phyloP scores from a whole-genome alignment of 2,113 vertebrate genomes.

The Lampris incognitus region DNA sequence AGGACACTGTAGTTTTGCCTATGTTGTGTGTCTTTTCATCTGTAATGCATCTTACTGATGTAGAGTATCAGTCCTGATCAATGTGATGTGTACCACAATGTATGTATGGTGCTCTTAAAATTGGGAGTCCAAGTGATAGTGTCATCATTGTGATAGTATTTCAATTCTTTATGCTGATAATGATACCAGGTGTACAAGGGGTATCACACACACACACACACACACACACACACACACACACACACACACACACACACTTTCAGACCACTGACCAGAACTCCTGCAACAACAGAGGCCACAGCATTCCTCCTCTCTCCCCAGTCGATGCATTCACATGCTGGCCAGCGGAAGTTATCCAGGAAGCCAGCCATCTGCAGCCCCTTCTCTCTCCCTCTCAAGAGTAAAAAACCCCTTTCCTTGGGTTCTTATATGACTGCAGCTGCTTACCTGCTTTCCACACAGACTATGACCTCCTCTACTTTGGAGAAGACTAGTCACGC shows the following conservation, averaged over 20 bases:
- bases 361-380: constrained; percentile 88
- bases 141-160: background rate
- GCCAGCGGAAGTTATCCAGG: constrained; percentile 93
- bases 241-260: background rate
- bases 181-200: background rate
- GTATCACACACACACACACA: background rate
- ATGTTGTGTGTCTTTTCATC: no score
- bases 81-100: no score
- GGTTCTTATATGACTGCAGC: background rate
- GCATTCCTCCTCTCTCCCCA: constrained; percentile 92
- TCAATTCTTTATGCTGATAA: background rate
- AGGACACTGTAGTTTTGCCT: no score
- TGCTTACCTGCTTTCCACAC: background rate
- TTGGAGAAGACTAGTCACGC: no score
- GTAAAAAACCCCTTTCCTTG: background rate
- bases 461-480: no score
- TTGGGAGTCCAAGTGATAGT: no score
- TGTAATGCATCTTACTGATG: no score
- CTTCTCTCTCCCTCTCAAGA: background rate
- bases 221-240: background rate
- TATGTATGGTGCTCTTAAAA: no score
- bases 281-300: constrained; percentile 86
- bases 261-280: constrained; percentile 84
- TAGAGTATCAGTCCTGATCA: no score
- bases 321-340: constrained; percentile 91